Conservation (phyloP, 2,113 vertebrate genomes). For the Penelope pileata region DNA sequence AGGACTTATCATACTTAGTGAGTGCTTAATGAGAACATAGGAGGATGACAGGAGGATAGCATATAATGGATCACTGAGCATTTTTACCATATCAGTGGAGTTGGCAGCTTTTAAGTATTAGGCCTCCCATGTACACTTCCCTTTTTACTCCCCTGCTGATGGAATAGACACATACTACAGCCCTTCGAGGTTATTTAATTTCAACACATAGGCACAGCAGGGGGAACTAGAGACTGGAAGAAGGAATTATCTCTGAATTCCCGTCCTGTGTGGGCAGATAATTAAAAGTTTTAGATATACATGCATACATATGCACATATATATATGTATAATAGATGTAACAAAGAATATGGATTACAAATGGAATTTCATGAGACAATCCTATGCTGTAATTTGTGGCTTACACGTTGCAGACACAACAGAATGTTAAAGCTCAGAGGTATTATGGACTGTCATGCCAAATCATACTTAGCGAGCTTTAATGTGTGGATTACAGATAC, state of each 20-base stretch:
- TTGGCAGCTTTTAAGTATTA: conserved; percentile 27
- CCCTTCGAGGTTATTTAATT: conserved; percentile 49
- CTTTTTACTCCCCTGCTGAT: neutral
- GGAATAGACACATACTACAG: conserved; percentile 7
- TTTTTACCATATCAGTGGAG: neutral
- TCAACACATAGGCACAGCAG: conserved; percentile 40
- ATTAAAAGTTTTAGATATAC: neutral
- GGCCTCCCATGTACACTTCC: neutral
- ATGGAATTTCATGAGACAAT: conserved; percentile 19
- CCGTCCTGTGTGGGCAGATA: neutral
- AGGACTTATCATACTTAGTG: neutral
- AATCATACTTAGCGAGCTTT: conserved; percentile 66
- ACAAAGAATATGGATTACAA: conserved; percentile 7
- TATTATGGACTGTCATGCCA: conserved; percentile 59
- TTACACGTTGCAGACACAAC: conserved; percentile 49
- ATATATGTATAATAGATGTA: neutral
- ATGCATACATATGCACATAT: neutral
- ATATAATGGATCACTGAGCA: neutral
- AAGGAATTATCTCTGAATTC: conserved; percentile 3
- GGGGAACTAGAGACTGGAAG: conserved; percentile 9
- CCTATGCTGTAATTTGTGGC: conserved; percentile 46
- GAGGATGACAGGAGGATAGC: neutral
- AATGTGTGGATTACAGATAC: conserved; percentile 69
- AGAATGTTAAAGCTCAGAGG: conserved; percentile 61
- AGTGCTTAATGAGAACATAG: neutral